These are phyloP conservation scores for Tortrix viridana DNA, from an alignment of 2,888 invertebrate genomes.

Conservation along the genomic window DNA sequence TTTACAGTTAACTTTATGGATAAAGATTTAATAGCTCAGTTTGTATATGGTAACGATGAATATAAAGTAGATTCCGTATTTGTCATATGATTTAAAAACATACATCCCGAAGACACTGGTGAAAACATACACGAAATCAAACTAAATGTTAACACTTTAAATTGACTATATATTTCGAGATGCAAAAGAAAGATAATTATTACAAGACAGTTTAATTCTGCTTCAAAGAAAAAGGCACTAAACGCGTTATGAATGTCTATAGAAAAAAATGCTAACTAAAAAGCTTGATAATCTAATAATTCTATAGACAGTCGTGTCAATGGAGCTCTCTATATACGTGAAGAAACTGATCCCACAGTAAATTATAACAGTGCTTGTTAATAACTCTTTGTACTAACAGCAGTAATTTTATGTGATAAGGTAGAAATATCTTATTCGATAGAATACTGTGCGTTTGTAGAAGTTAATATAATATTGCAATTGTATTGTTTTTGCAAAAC, in stretches of 20 bases:
- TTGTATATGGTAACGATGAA: not conserved
- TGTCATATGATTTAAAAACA: too few relatives aligned
- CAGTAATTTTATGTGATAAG: too few relatives aligned
- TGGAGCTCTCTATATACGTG: not conserved
- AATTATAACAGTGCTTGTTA: not conserved
- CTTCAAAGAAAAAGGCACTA: too few relatives aligned
- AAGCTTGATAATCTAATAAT: not conserved
- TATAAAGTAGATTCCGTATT: not conserved
- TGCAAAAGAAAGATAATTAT: too few relatives aligned
- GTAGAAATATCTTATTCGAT: too few relatives aligned
- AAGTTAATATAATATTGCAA: not conserved
- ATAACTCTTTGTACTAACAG: not conserved
- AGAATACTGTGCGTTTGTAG: too few relatives aligned
- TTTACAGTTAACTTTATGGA: slow-evolving; percentile 18
- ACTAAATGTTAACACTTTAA: not conserved
- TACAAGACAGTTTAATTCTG: too few relatives aligned
- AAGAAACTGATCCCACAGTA: not conserved
- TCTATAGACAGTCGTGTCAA: not conserved
- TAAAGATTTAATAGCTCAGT: not conserved
- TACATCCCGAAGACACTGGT: not conserved
- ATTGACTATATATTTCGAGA: not conserved
- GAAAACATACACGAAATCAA: not conserved
- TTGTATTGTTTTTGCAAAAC: not conserved
- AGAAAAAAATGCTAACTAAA: not conserved
- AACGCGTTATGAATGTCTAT: too few relatives aligned